phyloP scores from a whole-genome alignment of 2,888 invertebrate species.

The Phortica okadai region DNA sequence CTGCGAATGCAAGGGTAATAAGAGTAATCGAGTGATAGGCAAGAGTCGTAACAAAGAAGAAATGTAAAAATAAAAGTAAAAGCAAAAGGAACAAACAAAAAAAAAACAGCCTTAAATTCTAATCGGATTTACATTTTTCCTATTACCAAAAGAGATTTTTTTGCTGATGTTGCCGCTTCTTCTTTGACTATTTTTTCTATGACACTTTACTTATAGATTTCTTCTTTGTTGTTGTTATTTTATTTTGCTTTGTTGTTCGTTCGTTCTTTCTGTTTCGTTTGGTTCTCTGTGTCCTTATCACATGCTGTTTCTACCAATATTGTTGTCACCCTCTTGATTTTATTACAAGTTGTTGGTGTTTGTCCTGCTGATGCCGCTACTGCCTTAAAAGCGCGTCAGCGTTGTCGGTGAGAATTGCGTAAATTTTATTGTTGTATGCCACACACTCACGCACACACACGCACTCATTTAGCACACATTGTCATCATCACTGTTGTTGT shows the following conservation, averaged over 20 bases:
- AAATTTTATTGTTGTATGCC: slow-evolving; percentile 64
- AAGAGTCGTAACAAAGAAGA: neutral
- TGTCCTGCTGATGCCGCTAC: slow-evolving; percentile 29
- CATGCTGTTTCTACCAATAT: slow-evolving; percentile 56
- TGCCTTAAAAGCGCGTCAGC: neutral
- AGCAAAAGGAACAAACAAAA: slow-evolving; percentile 4
- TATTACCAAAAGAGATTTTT: neutral
- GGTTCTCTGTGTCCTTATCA: slow-evolving; percentile 26
- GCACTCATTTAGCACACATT: neutral
- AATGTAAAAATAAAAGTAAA: neutral
- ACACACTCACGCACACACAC: neutral
- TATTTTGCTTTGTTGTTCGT: slow-evolving; percentile 8
- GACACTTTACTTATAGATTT: slow-evolving; percentile 16
- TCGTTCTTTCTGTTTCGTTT: slow-evolving; percentile 7
- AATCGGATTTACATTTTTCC: slow-evolving; percentile 59
- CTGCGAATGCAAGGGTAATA: neutral
- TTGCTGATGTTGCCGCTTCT: too few relatives aligned
- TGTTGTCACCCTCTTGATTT: slow-evolving; percentile 66
- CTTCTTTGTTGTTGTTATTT: slow-evolving; percentile 34
- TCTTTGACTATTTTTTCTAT: neutral
- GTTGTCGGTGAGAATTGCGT: slow-evolving; percentile 57
- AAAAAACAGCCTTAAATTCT: slow-evolving; percentile 58
- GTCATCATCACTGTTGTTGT: slow-evolving; percentile 31
- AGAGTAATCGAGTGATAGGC: neutral
- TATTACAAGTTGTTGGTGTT: slow-evolving; percentile 63